Percentiles rank a stretch among this genome's conserved stretches.
phyloP scores from a whole-genome alignment of 2,113 vertebrate genomes.

The Nettapus auritus region DNA sequence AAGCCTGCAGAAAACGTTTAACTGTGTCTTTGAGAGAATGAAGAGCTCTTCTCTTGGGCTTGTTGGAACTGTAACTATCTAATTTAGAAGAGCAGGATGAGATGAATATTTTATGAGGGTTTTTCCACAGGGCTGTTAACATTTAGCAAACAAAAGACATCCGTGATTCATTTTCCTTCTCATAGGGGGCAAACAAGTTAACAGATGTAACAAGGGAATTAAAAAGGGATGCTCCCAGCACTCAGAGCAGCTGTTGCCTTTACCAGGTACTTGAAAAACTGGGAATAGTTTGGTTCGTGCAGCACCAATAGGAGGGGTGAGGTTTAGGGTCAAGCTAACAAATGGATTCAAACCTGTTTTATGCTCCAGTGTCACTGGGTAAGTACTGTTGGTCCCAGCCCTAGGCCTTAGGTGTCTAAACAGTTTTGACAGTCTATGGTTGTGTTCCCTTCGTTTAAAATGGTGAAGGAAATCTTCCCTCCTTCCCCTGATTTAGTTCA shows the following conservation, averaged over 20 bases:
- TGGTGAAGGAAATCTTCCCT: background rate
- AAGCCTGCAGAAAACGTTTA: slow-evolving; percentile 46
- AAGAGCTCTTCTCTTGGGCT: slow-evolving; percentile 48
- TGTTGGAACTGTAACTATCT: slow-evolving; percentile 58
- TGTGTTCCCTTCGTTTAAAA: background rate
- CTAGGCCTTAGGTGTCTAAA: background rate
- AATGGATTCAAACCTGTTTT: background rate
- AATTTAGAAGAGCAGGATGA: slow-evolving; percentile 52
- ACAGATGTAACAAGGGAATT: slow-evolving; percentile 60
- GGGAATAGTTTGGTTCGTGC: background rate
- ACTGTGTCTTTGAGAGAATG: slow-evolving; percentile 32
- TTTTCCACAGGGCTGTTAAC: slow-evolving; percentile 59
- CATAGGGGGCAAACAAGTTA: slow-evolving; percentile 68
- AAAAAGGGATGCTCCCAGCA: slow-evolving; percentile 50
- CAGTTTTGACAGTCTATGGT: background rate
- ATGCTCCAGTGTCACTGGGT: background rate
- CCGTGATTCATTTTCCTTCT: slow-evolving; percentile 66
- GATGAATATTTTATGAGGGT: slow-evolving; percentile 72
- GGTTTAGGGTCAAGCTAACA: background rate
- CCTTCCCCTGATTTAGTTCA: background rate
- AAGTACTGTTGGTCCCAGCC: background rate
- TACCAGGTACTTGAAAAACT: slow-evolving; percentile 26
- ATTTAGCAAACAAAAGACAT: slow-evolving; percentile 64
- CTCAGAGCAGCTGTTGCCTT: slow-evolving; percentile 46
- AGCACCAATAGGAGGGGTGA: background rate